Evolutionary conservation across 2,113 vertebrate genomes (phyloP).

Genomic region (Chlorodrepanis virens): DNA sequence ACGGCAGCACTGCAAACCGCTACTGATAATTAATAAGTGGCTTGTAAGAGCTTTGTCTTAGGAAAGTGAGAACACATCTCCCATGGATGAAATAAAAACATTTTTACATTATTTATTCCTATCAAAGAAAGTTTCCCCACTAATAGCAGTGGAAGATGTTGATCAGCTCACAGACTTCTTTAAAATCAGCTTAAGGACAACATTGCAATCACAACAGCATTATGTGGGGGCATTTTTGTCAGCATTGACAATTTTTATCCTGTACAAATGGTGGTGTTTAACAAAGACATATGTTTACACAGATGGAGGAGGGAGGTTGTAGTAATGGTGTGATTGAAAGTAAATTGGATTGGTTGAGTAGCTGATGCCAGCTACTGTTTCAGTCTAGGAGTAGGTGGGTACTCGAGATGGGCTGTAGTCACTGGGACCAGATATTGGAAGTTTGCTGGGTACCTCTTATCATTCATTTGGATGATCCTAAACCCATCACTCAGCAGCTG

Average conservation of each 20-base stretch:
- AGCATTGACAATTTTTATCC: conserved; percentile 68
- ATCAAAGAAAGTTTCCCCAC: background rate
- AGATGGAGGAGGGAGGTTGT: conserved; percentile 65
- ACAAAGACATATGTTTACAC: conserved; percentile 67
- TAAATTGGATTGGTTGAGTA: conserved; percentile 60
- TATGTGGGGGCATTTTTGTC: conserved; percentile 64
- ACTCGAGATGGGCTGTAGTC: background rate
- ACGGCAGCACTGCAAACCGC: background rate
- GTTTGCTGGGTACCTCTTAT: background rate
- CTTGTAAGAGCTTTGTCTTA: background rate
- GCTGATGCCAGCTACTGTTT: conserved; percentile 58
- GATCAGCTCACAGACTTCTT: conserved; percentile 44
- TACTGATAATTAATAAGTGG: background rate
- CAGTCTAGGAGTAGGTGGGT: conserved; percentile 54
- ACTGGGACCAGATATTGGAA: background rate
- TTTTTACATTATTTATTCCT: background rate
- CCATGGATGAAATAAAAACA: background rate
- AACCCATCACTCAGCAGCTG: background rate
- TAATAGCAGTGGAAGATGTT: conserved; percentile 22
- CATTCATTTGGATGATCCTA: background rate
- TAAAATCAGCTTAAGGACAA: conserved; percentile 51
- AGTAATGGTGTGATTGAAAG: conserved; percentile 67
- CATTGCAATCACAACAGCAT: conserved; percentile 59
- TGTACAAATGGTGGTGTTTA: conserved; percentile 65
- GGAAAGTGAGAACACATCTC: background rate